Conservation (phyloP, 2,113 vertebrate species). For the Pluvialis apricaria region DNA sequence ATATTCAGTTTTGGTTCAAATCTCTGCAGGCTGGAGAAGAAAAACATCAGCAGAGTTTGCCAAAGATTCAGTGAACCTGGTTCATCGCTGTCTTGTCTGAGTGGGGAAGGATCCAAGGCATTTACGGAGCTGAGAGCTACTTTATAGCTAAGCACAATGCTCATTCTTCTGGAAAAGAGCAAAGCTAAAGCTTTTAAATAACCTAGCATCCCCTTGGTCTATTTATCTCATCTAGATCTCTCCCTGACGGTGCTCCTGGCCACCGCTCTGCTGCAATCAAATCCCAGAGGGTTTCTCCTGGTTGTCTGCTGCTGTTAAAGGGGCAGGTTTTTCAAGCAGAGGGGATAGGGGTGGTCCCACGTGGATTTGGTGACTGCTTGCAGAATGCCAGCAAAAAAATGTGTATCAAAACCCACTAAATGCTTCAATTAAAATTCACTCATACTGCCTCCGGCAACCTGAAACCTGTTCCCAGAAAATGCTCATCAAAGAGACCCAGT, state of each 20-base stretch:
- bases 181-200: background rate
- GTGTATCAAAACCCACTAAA: background rate
- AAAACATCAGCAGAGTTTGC: background rate
- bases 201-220: too few species aligned
- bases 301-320: background rate
- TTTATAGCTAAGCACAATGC: background rate
- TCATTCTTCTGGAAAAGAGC: background rate
- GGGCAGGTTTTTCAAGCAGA: background rate
- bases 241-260: background rate
- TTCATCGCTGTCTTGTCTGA: background rate
- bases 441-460: background rate
- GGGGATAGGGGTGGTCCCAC: background rate
- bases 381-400: background rate
- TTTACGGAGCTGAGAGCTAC: background rate
- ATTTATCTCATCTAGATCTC: background rate
- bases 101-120: background rate
- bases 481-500: fast-evolving
- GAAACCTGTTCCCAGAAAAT: background rate
- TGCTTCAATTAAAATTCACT: background rate
- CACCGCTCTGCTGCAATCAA: background rate
- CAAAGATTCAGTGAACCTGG: background rate
- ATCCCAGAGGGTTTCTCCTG: background rate
- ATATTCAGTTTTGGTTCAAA: background rate
- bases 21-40: background rate
- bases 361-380: background rate